Evolutionary conservation across 2,888 invertebrate genomes (phyloP).

Genomic region (Leptogaster cylindrica): DNA sequence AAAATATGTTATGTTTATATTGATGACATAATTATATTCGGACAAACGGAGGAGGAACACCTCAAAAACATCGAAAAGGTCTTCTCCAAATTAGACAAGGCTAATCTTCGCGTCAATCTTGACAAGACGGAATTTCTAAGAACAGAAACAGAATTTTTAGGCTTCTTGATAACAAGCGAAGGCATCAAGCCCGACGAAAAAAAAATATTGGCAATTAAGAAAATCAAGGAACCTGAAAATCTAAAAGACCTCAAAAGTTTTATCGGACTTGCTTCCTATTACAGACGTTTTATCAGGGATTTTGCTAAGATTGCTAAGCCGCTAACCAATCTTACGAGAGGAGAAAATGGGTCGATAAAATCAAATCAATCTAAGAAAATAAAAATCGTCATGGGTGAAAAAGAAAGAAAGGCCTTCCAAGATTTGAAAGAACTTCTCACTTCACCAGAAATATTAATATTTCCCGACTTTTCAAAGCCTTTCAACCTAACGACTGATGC

Average conservation of each 20-base stretch:
- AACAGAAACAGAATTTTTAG: constrained; percentile 16
- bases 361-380: constrained; percentile 45
- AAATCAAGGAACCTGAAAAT: constrained; percentile 37
- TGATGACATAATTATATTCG: constrained; percentile 19
- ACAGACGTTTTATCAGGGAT: constrained; percentile 46
- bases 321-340: constrained; percentile 46
- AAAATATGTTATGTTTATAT: no score
- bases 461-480: constrained; percentile 44
- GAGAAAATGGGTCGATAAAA: constrained; percentile 45
- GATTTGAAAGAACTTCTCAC: constrained; percentile 45
- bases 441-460: constrained; percentile 44
- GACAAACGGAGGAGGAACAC: constrained; percentile 15
- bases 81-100: neutral
- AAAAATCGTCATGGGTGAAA: constrained; percentile 33
- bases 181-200: neutral
- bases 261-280: constrained; percentile 43
- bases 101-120: neutral
- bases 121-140: neutral
- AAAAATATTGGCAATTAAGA: constrained; percentile 29
- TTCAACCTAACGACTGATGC: constrained; percentile 41
- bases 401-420: constrained; percentile 44
- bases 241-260: constrained; percentile 46
- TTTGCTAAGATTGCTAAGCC: constrained; percentile 47
- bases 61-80: neutral
- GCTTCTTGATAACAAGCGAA: neutral